Evolutionary conservation across 2,797 vertebrate species (phyloP).

Genomic region (Atherinosoma microstoma): DNA sequence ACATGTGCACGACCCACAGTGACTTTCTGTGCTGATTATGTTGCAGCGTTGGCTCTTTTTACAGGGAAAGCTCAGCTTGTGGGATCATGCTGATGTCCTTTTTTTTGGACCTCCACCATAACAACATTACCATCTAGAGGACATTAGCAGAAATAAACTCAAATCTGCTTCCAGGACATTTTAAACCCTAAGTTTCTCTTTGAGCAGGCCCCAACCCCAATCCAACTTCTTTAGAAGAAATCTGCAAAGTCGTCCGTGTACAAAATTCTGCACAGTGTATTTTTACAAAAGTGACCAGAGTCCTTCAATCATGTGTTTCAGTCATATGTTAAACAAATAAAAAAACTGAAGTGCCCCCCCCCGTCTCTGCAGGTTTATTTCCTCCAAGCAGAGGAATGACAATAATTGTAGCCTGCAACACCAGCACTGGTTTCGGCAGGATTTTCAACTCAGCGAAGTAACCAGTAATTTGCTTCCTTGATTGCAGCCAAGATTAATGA

Average conservation of each 20-base stretch:
- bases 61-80: not conserved
- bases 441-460: not conserved
- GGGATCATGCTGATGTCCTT: not conserved
- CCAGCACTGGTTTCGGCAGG: not conserved
- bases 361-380: not conserved
- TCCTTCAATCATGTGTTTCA: not conserved
- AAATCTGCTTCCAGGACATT: not conserved
- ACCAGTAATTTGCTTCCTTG: not conserved
- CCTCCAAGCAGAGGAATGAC: not conserved
- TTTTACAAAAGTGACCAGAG: not conserved
- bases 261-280: not conserved
- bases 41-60: not conserved
- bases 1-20: not conserved
- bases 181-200: not conserved
- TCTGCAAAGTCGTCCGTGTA: not conserved
- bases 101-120: not conserved
- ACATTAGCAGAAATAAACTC: not conserved
- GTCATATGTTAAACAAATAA: not conserved
- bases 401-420: not conserved
- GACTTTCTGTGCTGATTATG: not conserved
- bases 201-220: not conserved
- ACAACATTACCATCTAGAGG: slow-evolving; percentile 47
- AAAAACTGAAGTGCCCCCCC: not conserved
- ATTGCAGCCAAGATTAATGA: not conserved
- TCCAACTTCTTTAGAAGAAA: not conserved